Conservation (phyloP, 2,888 invertebrate species). For the Euplagia quadripunctaria region DNA sequence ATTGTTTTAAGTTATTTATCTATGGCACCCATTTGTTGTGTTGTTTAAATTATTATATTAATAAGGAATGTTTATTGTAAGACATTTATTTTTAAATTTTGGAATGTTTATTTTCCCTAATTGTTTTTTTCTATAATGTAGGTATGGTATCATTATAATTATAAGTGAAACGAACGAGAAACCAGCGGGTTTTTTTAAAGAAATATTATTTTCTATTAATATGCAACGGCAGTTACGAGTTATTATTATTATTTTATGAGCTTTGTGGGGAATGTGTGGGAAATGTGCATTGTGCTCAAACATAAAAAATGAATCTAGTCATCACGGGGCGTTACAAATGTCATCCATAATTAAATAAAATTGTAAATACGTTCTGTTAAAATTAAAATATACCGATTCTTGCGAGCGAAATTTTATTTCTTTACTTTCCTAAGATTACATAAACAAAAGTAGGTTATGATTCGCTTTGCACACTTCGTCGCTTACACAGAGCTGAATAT, state of each 20-base stretch:
- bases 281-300: conserved; percentile 59
- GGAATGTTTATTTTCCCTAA: conserved; percentile 66
- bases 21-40: conserved; percentile 8
- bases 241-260: conserved; percentile 48
- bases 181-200: conserved; percentile 53
- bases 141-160: conserved; percentile 71
- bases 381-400: conserved; percentile 50
- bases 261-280: conserved; percentile 65
- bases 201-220: conserved; percentile 35
- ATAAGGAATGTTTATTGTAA: conserved; percentile 27
- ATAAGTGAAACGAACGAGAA: conserved; percentile 63
- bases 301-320: conserved; percentile 78
- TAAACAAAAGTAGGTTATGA: too few relatives aligned
- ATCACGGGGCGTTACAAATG: conserved; percentile 48
- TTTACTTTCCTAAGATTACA: conserved; percentile 1
- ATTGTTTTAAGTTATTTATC: too few relatives aligned
- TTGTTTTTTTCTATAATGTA: conserved; percentile 49
- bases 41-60: conserved; percentile 28
- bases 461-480: too few relatives aligned
- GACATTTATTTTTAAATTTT: conserved; percentile 39
- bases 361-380: conserved; percentile 61
- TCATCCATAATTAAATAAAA: conserved; percentile 39
- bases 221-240: conserved; percentile 46
- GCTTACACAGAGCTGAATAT: too few relatives aligned
- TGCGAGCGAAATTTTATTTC: conserved; percentile 19